A percentile compares a stretch with the other conserved stretches of the same genome.
Evolutionary conservation across 2,888 invertebrate genomes (phyloP).

Genomic region (Agrochola macilenta): DNA sequence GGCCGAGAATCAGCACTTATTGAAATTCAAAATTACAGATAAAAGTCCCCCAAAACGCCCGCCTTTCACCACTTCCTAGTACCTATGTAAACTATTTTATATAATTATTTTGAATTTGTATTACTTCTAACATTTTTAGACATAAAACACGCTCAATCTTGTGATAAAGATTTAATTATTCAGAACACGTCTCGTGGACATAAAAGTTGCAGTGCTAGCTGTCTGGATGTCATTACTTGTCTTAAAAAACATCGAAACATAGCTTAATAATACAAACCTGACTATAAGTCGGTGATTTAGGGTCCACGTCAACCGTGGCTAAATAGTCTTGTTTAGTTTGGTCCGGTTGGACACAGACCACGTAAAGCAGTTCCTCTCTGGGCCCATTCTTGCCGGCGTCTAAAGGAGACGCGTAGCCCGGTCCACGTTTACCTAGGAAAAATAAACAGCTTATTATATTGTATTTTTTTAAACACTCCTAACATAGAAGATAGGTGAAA

Average conservation of each 20-base stretch:
- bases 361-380: slow-evolving; percentile 96
- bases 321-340: slow-evolving; percentile 95
- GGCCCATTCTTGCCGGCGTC: slow-evolving; percentile 96
- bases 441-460: slow-evolving; percentile 1
- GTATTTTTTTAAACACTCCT: background rate
- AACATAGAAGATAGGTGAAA: background rate
- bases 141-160: background rate
- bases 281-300: slow-evolving; percentile 95
- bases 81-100: no score
- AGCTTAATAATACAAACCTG: slow-evolving; percentile 88
- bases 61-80: no score
- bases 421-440: slow-evolving; percentile 87
- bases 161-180: background rate
- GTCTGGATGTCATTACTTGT: background rate
- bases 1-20: no score
- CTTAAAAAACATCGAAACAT: background rate
- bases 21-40: no score
- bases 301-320: slow-evolving; percentile 97
- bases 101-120: background rate
- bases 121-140: background rate
- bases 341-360: slow-evolving; percentile 96
- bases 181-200: background rate
- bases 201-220: background rate
- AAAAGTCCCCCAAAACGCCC: no score
- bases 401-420: slow-evolving; percentile 94